A percentile compares a stretch with the other conserved stretches of the same genome.
Conservation (phyloP, 2,113 vertebrate species). For the Psittacara wagleri region DNA sequence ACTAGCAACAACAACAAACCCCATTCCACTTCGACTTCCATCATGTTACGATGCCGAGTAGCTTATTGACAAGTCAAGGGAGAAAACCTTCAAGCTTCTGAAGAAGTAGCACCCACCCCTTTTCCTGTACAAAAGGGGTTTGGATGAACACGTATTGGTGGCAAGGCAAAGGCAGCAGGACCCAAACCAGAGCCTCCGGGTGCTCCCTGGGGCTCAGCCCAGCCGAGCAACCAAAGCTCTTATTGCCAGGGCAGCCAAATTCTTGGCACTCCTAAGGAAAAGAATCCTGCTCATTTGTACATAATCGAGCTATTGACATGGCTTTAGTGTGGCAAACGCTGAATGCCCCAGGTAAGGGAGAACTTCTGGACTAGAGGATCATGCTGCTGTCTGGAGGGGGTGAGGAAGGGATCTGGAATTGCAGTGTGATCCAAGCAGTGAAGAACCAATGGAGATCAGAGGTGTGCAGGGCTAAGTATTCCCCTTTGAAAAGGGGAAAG, state of each 20-base stretch:
- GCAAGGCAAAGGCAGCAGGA: background rate
- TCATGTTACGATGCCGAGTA: accelerated
- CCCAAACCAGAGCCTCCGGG: background rate
- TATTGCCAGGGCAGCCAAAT: slow-evolving; percentile 22
- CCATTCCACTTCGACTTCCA: background rate
- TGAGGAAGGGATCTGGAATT: background rate
- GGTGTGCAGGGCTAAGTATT: background rate
- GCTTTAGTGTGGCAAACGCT: background rate
- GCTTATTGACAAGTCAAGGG: background rate
- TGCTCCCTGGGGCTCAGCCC: background rate
- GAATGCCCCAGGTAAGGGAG: background rate
- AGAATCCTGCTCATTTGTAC: background rate
- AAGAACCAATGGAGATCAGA: background rate
- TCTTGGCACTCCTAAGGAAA: background rate
- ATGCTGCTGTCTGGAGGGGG: background rate
- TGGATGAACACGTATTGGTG: background rate
- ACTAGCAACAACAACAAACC: background rate
- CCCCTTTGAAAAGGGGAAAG: background rate
- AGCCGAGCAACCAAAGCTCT: background rate
- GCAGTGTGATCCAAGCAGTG: background rate
- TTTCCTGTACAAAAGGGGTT: background rate
- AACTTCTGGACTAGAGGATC: background rate
- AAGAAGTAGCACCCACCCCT: slow-evolving; percentile 5
- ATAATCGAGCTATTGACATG: background rate
- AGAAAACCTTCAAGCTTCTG: background rate